phyloP scores from a whole-genome alignment of 2,113 vertebrate genomes.

The Dromaius novaehollandiae region DNA sequence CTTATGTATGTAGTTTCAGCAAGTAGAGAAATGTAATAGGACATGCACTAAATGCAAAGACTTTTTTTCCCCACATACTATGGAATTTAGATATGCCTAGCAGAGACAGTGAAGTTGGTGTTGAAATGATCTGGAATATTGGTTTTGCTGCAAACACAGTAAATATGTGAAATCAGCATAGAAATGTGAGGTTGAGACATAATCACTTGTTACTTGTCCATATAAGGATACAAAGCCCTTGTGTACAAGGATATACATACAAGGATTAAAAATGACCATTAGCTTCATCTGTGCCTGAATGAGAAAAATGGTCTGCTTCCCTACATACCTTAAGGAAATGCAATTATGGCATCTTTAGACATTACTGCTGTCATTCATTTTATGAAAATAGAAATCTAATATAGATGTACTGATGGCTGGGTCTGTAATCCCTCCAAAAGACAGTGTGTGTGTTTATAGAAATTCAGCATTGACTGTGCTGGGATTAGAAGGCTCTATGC shows the following conservation, averaged over 20 bases:
- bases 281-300: neutral
- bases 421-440: neutral
- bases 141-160: neutral
- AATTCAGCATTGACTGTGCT: neutral
- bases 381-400: conserved; percentile 29
- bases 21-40: neutral
- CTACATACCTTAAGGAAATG: conserved; percentile 33
- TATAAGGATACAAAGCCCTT: neutral
- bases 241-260: neutral
- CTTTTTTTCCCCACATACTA: neutral
- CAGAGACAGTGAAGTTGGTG: neutral
- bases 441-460: neutral
- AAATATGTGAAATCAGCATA: neutral
- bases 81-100: neutral
- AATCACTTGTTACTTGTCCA: neutral
- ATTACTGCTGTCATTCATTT: conserved; percentile 1
- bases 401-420: neutral
- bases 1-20: neutral
- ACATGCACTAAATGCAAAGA: neutral
- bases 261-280: neutral
- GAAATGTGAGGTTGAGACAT: neutral
- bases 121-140: neutral
- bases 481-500: neutral
- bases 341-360: neutral
- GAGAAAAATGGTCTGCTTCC: neutral